A percentile compares a stretch with the other conserved stretches of the same genome.
Evolutionary conservation across 2,888 invertebrate genomes (phyloP).

Genomic region (Candidula unifasciata): DNA sequence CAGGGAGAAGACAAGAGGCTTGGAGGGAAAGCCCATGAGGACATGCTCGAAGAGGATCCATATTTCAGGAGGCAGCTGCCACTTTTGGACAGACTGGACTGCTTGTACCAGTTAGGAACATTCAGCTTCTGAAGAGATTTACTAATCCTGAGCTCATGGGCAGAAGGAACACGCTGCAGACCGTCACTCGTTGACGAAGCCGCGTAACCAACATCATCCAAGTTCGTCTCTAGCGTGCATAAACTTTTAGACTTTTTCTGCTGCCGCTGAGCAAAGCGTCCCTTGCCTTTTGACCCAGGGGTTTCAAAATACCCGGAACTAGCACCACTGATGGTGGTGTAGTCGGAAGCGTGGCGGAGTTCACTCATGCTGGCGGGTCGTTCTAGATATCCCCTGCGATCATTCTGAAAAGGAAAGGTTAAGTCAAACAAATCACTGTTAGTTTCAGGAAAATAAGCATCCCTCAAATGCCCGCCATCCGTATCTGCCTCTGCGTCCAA

Average conservation of each 20-base stretch:
- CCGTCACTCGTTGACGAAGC: slow-evolving; percentile 54
- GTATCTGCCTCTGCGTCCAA: slow-evolving; percentile 50
- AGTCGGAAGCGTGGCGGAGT: slow-evolving; percentile 53
- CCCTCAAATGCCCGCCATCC: slow-evolving; percentile 19
- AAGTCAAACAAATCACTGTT: slow-evolving; percentile 63
- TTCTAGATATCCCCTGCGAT: slow-evolving; percentile 54
- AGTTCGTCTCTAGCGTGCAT: slow-evolving; percentile 70
- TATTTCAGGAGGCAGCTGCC: slow-evolving; percentile 69
- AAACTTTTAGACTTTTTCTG: slow-evolving; percentile 72
- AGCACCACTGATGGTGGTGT: slow-evolving; percentile 42
- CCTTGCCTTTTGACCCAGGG: slow-evolving; percentile 55
- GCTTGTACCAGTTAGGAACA: slow-evolving; percentile 96
- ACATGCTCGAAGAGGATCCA: slow-evolving; percentile 68
- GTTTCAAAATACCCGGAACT: not conserved
- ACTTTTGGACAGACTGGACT: slow-evolving; percentile 72
- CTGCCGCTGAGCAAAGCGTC: slow-evolving; percentile 69
- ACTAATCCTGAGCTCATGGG: slow-evolving; percentile 95
- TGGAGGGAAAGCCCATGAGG: slow-evolving; percentile 63
- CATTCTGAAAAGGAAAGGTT: slow-evolving; percentile 67
- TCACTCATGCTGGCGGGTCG: slow-evolving; percentile 73
- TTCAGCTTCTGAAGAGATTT: slow-evolving; percentile 94
- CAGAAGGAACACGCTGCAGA: slow-evolving; percentile 87
- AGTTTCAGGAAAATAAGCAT: slow-evolving; percentile 62
- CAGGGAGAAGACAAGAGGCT: slow-evolving; percentile 69
- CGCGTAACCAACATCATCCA: slow-evolving; percentile 65